Evolutionary conservation across 2,113 vertebrate species (phyloP), one percentile per base, ranked within the genome.

Genomic region (Rhagologus leucostigma): DNA sequence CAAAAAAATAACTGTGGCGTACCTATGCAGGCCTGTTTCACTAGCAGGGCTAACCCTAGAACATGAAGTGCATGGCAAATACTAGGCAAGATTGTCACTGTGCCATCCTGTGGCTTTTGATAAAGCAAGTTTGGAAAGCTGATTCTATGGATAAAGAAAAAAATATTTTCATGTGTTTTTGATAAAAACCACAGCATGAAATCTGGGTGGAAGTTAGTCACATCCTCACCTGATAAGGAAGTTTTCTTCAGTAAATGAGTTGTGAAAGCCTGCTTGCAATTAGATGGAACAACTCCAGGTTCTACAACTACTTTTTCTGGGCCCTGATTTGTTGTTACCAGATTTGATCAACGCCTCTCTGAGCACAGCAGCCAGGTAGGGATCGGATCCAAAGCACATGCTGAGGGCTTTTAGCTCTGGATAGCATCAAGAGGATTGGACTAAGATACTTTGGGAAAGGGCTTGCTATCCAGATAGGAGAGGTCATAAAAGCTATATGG

Each of bases 171-270:
- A 92, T 78, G 76, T 90, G 83, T 81, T 94, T 90, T 90, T 78
- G 80, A 84, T 94, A 94, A 92, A 90, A 94, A 89, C 29, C 86
- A 47, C 42, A 87, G 20, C 60, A 24, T 82, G 86, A 90, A 93
- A 82, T 95, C 83, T 93, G 93, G 12, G 60, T 95, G 90, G 93
- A 97, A 95, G 92, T 93, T 96, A 90, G 88, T 90, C 80, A 95
- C 76, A 94, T 94, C 90, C 86, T 96, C 90, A 97, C 96, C 96
- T 96, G 95, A 96, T 96, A 94, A 94, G 88, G 84, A 96, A 89
- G 26, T 95, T 95, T 96, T 91, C 73, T 94, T 89, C 69, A 69
- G 88, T 81, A 93, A 90, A 94, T 71, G 88, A 94, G 69, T 96
- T 97, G 92, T 92, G 93, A 97, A 95, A 96, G 88, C 80, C 93